Conservation (phyloP, 2,113 vertebrate genomes). For the Vireo altiloquus region DNA sequence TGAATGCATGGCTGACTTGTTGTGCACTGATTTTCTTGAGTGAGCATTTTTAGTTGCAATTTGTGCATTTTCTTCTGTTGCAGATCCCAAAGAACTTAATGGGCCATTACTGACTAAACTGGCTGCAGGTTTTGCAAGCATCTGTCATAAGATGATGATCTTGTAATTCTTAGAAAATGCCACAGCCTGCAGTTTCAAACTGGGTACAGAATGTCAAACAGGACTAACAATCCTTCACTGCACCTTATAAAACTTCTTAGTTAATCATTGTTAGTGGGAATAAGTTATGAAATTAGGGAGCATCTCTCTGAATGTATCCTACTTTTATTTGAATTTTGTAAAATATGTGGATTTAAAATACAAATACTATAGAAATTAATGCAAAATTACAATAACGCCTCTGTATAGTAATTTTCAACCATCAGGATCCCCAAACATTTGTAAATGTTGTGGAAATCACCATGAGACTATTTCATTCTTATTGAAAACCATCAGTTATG, state of each 20-base stretch:
- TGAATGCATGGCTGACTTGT: not conserved
- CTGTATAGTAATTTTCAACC: not conserved
- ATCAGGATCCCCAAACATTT: not conserved
- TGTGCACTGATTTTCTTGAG: not conserved
- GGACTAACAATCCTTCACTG: not conserved
- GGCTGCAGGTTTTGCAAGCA: not conserved
- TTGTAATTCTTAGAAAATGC: not conserved
- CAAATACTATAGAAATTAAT: not conserved
- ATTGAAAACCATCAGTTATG: not conserved
- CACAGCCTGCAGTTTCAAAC: not conserved
- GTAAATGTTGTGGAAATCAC: not conserved
- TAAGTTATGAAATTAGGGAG: not conserved
- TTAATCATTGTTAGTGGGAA: not conserved
- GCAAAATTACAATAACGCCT: not conserved
- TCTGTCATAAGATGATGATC: not conserved
- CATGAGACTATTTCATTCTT: not conserved
- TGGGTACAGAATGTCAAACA: not conserved
- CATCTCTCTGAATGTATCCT: not conserved
- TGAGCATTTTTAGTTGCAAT: not conserved
- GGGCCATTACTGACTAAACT: not conserved
- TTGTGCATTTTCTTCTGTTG: not conserved
- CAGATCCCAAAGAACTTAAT: not conserved
- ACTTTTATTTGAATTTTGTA: not conserved
- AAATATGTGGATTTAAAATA: not conserved
- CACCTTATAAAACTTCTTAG: not conserved